phyloP scores from a whole-genome alignment of 2,888 invertebrate species.

The Fragum sueziense region DNA sequence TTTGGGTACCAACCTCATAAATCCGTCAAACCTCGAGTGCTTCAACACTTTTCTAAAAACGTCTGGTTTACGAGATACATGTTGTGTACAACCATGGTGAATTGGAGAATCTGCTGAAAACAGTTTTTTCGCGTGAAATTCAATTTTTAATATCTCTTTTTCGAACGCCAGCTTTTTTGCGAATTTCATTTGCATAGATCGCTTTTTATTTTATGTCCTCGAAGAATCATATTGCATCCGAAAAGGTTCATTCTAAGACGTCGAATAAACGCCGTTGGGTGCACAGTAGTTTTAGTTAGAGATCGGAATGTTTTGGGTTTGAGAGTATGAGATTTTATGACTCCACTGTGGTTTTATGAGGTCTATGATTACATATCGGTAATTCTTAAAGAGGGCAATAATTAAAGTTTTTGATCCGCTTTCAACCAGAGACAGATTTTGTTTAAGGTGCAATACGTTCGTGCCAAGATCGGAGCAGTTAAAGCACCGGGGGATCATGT shows the following conservation, averaged over 20 bases:
- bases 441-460: background rate
- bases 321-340: slow-evolving; percentile 7
- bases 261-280: slow-evolving; percentile 10
- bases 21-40: slow-evolving; percentile 37
- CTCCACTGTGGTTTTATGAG: background rate
- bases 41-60: too few relatives aligned
- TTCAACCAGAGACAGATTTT: slow-evolving; percentile 6
- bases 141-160: too few relatives aligned
- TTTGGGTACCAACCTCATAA: slow-evolving; percentile 21
- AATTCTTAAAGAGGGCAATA: slow-evolving; percentile 16
- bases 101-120: too few relatives aligned
- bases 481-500: background rate
- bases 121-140: too few relatives aligned
- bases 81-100: too few relatives aligned
- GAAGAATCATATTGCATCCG: too few relatives aligned
- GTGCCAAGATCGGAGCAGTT: background rate
- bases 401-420: slow-evolving; percentile 10
- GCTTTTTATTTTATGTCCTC: too few relatives aligned
- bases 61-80: too few relatives aligned
- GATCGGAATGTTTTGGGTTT: slow-evolving; percentile 9
- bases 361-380: slow-evolving; percentile 18
- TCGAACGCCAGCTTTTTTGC: too few relatives aligned
- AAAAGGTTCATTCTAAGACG: too few relatives aligned
- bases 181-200: too few relatives aligned
- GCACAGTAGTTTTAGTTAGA: slow-evolving; percentile 7